Percentiles rank a stretch among this genome's conserved stretches.
phyloP scores from a whole-genome alignment of 2,113 vertebrate species.

The Tylochromis polylepis region DNA sequence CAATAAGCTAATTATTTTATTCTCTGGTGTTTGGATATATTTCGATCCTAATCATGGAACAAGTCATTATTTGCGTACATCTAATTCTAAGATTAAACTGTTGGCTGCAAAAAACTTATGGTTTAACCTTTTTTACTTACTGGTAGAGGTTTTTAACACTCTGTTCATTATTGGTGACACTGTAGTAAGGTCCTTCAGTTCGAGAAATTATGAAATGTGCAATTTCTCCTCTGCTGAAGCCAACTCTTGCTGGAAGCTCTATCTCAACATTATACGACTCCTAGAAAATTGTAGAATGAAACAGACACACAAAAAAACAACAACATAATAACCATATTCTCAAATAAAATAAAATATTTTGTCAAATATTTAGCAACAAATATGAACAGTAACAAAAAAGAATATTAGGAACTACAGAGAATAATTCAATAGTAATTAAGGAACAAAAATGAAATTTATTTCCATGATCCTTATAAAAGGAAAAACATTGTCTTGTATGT shows the following conservation, averaged over 20 bases:
- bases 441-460: neutral
- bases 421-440: neutral
- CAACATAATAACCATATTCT: neutral
- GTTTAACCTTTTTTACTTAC: slow-evolving; percentile 64
- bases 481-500: too few relatives aligned
- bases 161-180: slow-evolving; percentile 80
- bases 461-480: too few relatives aligned
- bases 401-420: neutral
- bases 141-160: slow-evolving; percentile 84
- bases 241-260: slow-evolving; percentile 87
- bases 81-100: neutral
- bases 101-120: neutral
- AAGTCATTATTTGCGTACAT: neutral
- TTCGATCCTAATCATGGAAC: neutral
- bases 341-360: neutral
- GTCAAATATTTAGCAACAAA: neutral
- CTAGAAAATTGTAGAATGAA: neutral
- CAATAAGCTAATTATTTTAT: neutral
- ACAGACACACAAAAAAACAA: neutral
- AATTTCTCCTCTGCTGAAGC: slow-evolving; percentile 87
- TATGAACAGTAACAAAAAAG: neutral
- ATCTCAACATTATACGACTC: slow-evolving; percentile 90
- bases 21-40: neutral
- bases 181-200: slow-evolving; percentile 79
- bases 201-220: slow-evolving; percentile 66